These are phyloP conservation scores for Melinaea marsaeus DNA, from an alignment of 2,888 invertebrate genomes.

Conservation along the genomic window DNA sequence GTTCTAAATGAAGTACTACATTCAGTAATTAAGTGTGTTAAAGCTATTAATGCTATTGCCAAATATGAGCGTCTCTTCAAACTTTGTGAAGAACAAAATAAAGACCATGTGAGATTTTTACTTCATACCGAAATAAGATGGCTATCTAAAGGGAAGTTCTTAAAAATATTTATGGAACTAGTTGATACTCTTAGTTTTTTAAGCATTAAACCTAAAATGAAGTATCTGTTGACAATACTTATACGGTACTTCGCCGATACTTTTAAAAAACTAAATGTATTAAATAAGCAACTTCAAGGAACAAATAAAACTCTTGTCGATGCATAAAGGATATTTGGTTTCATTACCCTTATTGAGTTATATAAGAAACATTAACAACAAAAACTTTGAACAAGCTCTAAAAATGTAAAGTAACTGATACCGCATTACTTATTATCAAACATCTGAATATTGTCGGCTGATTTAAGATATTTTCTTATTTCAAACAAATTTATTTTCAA, in stretches of 20 bases:
- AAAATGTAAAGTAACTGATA: too few relatives aligned
- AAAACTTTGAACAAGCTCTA: neutral
- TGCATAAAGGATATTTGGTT: conserved; percentile 11
- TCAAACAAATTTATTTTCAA: too few relatives aligned
- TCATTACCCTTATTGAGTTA: neutral
- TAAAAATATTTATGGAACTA: conserved; percentile 13
- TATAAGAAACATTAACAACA: too few relatives aligned
- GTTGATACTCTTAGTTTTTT: conserved; percentile 13
- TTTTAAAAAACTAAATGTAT: conserved; percentile 9
- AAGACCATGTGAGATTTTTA: conserved; percentile 13
- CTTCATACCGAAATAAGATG: conserved; percentile 13
- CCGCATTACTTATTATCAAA: too few relatives aligned
- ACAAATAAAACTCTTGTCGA: conserved; percentile 1
- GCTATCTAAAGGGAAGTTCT: conserved; percentile 12
- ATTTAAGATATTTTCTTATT: too few relatives aligned
- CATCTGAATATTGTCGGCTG: too few relatives aligned
- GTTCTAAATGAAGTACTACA: conserved; percentile 14
- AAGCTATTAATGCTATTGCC: conserved; percentile 10
- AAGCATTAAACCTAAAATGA: conserved; percentile 8
- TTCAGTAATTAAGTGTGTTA: conserved; percentile 12
- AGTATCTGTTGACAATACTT: too few relatives aligned
- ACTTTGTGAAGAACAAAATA: conserved; percentile 5
- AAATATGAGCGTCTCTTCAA: conserved; percentile 9
- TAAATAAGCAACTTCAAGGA: conserved; percentile 12
- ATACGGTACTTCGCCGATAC: conserved; percentile 13